phyloP scores from a whole-genome alignment of 2,888 invertebrate species.

The Macrophya annulata region DNA sequence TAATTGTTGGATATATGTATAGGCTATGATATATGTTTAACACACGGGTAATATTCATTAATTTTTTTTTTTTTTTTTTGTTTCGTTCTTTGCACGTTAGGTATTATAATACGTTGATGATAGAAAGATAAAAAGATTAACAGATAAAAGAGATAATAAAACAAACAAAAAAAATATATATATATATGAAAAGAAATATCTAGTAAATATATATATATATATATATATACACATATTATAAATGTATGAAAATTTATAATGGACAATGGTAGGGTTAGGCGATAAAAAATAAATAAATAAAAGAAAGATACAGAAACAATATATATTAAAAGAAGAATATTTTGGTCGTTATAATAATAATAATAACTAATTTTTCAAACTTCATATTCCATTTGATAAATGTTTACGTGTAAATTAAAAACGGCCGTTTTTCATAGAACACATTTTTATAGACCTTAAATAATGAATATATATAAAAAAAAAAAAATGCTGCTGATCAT shows the following conservation, averaged over 20 bases:
- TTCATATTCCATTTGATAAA: not conserved
- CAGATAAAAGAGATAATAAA: too few relatives aligned
- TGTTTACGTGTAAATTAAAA: not conserved
- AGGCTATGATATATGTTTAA: conserved; percentile 2
- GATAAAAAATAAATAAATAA: not conserved
- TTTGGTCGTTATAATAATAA: not conserved
- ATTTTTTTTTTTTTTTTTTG: not conserved
- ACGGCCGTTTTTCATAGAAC: not conserved
- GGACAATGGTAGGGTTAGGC: not conserved
- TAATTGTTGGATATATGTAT: not conserved
- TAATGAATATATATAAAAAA: too few relatives aligned
- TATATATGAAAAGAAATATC: too few relatives aligned
- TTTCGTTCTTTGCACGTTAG: not conserved
- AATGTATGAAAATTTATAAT: not conserved
- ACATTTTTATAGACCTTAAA: not conserved
- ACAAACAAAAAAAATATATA: not conserved
- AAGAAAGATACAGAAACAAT: not conserved
- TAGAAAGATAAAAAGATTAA: not conserved
- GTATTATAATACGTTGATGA: not conserved
- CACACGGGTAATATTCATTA: conserved; percentile 10
- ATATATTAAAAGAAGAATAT: not conserved
- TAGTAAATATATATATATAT: not conserved
- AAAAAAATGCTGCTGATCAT: not conserved
- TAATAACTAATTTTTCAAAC: not conserved
- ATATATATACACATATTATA: not conserved